Evolutionary conservation across 2,113 vertebrate genomes (phyloP).

Genomic region (Hydrochoerus hydrochaeris): DNA sequence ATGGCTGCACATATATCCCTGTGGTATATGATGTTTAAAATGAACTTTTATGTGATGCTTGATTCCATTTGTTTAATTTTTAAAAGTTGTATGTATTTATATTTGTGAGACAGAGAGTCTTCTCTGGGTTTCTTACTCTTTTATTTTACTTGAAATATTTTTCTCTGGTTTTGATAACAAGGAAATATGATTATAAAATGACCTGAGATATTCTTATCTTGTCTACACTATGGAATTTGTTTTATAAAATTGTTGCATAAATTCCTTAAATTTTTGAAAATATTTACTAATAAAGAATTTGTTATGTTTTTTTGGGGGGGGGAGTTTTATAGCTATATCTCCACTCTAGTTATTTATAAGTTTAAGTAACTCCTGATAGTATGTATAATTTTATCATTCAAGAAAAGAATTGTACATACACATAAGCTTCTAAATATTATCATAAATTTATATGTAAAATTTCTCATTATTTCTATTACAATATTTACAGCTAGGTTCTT

Average conservation of each 20-base stretch:
- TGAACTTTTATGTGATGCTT: not conserved
- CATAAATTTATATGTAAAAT: not conserved
- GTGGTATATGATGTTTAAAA: not conserved
- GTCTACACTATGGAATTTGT: not conserved
- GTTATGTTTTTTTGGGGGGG: not conserved
- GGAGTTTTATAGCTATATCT: not conserved
- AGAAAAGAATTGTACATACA: not conserved
- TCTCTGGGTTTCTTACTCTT: not conserved
- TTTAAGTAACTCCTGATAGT: not conserved
- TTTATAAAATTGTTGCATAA: not conserved
- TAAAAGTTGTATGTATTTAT: not conserved
- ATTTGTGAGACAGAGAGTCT: not conserved
- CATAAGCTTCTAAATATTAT: not conserved
- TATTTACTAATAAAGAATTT: not conserved
- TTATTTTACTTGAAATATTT: not conserved
- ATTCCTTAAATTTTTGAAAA: not conserved
- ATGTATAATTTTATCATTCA: not conserved
- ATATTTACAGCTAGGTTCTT: not conserved
- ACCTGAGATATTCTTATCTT: not conserved
- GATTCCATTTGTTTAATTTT: not conserved
- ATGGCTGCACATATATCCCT: too few species aligned
- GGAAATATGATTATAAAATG: not conserved
- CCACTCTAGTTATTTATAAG: not conserved
- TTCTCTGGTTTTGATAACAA: not conserved
- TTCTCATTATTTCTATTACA: not conserved